These are phyloP conservation scores for Drosophila phalerata DNA, from an alignment of 2,888 invertebrate species.

Conservation along the genomic window DNA sequence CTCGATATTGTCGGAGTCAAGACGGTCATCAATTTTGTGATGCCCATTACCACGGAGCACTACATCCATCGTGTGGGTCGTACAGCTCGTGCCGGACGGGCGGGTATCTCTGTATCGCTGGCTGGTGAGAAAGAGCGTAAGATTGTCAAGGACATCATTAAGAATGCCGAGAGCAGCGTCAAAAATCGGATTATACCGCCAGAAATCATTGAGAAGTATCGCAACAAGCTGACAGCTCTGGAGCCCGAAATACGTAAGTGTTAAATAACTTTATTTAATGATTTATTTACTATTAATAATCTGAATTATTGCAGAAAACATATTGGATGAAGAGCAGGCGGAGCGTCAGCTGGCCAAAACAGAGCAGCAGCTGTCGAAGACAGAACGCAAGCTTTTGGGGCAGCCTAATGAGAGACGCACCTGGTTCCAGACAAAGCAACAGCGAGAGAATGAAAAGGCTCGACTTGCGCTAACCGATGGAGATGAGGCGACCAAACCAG, in stretches of 20 bases:
- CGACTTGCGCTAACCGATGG: conserved; percentile 86
- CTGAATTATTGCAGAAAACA: conserved; percentile 86
- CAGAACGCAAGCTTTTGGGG: conserved; percentile 88
- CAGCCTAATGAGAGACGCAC: conserved; percentile 86
- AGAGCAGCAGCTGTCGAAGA: conserved; percentile 93
- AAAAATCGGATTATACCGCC: conserved; percentile 94
- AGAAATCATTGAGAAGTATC: conserved; percentile 95
- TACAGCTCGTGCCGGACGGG: conserved; percentile 97
- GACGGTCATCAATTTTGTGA: conserved; percentile 98
- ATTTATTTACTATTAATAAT: conserved; percentile 6
- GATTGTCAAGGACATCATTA: conserved; percentile 96
- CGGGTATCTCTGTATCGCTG: conserved; percentile 96
- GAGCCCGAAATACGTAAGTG: conserved; percentile 91
- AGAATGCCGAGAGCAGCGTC: conserved; percentile 93
- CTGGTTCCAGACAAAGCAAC: conserved; percentile 95
- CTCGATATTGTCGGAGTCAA: conserved; percentile 98
- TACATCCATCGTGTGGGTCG: conserved; percentile 98
- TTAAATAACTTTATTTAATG: too few relatives aligned
- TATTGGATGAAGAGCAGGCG: conserved; percentile 93
- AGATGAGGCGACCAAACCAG: conserved; percentile 77
- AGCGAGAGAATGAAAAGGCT: conserved; percentile 92
- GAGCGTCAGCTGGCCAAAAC: conserved; percentile 93
- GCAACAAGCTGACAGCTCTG: conserved; percentile 89
- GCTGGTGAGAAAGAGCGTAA: conserved; percentile 97
- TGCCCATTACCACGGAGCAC: conserved; percentile 97